Evolutionary conservation across 2,113 vertebrate species (phyloP).

Genomic region (Piaya cayana): DNA sequence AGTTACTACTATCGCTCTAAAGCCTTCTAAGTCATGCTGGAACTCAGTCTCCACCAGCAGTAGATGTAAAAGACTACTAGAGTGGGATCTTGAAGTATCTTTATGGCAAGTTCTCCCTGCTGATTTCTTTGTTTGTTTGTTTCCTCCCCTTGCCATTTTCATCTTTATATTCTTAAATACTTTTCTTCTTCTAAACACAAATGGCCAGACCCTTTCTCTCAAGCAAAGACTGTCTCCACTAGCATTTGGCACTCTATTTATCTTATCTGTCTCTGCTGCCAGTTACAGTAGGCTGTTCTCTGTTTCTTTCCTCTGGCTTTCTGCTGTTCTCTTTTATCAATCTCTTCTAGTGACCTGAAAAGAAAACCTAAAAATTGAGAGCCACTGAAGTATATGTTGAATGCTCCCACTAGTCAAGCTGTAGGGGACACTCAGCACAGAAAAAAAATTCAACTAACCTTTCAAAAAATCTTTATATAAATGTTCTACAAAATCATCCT

Average conservation of each 20-base stretch:
- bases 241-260: neutral
- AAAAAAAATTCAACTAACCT: conserved; percentile 25
- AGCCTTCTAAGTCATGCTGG: neutral
- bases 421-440: conserved; percentile 30
- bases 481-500: conserved; percentile 46
- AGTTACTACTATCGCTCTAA: neutral
- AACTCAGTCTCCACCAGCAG: neutral
- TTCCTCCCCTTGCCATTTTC: neutral
- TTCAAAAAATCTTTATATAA: conserved; percentile 58
- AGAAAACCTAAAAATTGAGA: conserved; percentile 37
- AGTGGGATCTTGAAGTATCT: neutral
- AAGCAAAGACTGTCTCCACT: neutral
- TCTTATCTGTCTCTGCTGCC: neutral
- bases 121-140: neutral
- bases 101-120: neutral
- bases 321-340: conserved; percentile 52
- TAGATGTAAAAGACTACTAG: neutral
- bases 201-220: neutral
- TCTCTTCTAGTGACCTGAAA: conserved; percentile 51
- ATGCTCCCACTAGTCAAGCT: conserved; percentile 54
- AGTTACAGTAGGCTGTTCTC: neutral
- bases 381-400: conserved; percentile 42
- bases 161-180: neutral
- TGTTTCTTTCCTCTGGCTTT: conserved; percentile 46
- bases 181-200: neutral